These are phyloP conservation scores for Acrobasis consociella DNA, from an alignment of 2,888 invertebrate genomes.

Conservation along the genomic window DNA sequence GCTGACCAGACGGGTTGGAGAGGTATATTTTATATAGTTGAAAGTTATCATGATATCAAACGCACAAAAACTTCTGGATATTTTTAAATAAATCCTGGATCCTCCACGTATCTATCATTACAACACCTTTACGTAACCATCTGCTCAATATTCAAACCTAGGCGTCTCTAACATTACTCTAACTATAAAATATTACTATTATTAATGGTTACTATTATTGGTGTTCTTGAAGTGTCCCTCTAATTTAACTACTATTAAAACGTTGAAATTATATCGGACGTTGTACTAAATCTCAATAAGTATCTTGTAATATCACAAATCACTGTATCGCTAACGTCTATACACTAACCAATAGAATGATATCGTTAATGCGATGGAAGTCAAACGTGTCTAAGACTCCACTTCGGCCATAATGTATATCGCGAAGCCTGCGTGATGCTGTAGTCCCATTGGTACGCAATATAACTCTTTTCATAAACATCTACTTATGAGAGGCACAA, in stretches of 20 bases:
- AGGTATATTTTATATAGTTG: too few species aligned
- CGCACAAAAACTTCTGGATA: neutral
- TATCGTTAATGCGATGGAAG: constrained; percentile 59
- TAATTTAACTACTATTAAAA: constrained; percentile 69
- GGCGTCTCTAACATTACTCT: constrained; percentile 37
- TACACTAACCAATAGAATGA: constrained; percentile 59
- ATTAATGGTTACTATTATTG: constrained; percentile 67
- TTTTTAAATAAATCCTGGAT: constrained; percentile 24
- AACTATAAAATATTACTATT: constrained; percentile 47
- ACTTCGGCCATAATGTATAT: constrained; percentile 16
- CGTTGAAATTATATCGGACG: constrained; percentile 72
- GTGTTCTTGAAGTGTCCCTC: constrained; percentile 76
- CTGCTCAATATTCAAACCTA: constrained; percentile 26
- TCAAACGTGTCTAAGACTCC: constrained; percentile 38
- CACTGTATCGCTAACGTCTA: constrained; percentile 72
- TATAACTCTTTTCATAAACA: constrained; percentile 30
- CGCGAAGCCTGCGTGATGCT: constrained; percentile 20
- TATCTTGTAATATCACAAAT: constrained; percentile 81
- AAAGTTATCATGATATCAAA: neutral
- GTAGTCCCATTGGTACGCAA: constrained; percentile 21
- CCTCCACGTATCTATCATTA: constrained; percentile 23
- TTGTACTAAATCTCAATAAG: constrained; percentile 74
- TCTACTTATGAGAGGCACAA: constrained; percentile 70
- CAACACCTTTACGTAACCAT: constrained; percentile 21
- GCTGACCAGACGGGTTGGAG: too few species aligned